These are phyloP conservation scores for Glandiceps talaboti DNA, from an alignment of 53 echinoderm and acorn worm genomes.

Conservation along the genomic window DNA sequence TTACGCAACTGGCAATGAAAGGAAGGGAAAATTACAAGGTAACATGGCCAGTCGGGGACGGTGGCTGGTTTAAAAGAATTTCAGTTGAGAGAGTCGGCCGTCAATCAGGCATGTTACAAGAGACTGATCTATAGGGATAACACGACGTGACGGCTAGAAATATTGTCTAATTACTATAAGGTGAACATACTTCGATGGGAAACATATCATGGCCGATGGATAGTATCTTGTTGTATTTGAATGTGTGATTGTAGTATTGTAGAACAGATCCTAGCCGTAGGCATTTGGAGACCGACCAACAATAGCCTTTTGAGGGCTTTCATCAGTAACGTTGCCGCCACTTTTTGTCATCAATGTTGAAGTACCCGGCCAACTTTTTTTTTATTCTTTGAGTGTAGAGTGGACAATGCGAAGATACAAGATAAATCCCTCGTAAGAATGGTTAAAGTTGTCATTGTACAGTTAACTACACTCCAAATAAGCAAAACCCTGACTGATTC, in stretches of 20 bases:
- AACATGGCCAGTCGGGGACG: too few relatives aligned
- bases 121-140: too few relatives aligned
- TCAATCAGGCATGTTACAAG: too few relatives aligned
- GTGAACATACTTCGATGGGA: not conserved
- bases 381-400: not conserved
- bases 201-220: not conserved
- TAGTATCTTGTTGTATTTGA: not conserved
- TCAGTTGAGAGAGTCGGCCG: too few relatives aligned
- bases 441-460: not conserved
- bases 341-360: not conserved
- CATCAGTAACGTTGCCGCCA: not conserved
- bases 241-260: not conserved
- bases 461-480: not conserved
- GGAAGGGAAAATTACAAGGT: not conserved
- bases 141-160: too few relatives aligned
- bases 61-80: too few relatives aligned
- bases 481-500: not conserved
- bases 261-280: not conserved
- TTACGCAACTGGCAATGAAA: not conserved
- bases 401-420: not conserved
- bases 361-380: not conserved
- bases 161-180: not conserved
- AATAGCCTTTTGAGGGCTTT: not conserved
- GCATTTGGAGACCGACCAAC: not conserved
- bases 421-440: not conserved